Percentiles rank a stretch among this genome's conserved stretches.
Evolutionary conservation across 2,888 invertebrate genomes (phyloP).

Genomic region (Drosophila incognita): DNA sequence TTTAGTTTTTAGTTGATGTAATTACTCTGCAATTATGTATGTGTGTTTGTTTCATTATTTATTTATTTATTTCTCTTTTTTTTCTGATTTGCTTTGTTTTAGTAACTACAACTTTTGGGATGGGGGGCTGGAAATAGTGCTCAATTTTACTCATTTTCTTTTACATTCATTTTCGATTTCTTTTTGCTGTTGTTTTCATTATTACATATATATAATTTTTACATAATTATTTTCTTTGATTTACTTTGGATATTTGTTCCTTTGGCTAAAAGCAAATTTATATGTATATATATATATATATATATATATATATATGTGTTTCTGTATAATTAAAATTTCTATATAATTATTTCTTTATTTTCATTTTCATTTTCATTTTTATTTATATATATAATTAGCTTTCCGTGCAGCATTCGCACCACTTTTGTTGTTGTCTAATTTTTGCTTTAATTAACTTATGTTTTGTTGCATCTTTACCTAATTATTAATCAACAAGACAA

Average conservation of each 20-base stretch:
- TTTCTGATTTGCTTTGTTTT: background rate
- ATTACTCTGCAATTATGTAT: slow-evolving; percentile 28
- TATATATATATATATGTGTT: slow-evolving; percentile 4
- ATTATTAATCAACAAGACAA: slow-evolving; percentile 81
- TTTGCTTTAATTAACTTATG: slow-evolving; percentile 60
- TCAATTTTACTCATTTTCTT: slow-evolving; percentile 41
- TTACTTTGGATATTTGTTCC: slow-evolving; percentile 23
- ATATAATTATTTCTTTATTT: slow-evolving; percentile 27
- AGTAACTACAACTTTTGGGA: slow-evolving; percentile 36
- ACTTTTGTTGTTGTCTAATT: slow-evolving; percentile 34
- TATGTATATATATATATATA: slow-evolving; percentile 23
- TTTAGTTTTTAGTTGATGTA: slow-evolving; percentile 23
- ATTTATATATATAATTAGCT: slow-evolving; percentile 17
- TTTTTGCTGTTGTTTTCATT: slow-evolving; percentile 24
- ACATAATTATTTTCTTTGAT: slow-evolving; percentile 24
- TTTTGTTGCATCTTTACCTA: slow-evolving; percentile 68
- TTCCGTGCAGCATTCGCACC: slow-evolving; percentile 30
- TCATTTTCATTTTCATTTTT: background rate
- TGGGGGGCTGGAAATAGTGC: slow-evolving; percentile 69
- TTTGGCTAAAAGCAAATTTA: slow-evolving; percentile 69
- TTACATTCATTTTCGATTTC: slow-evolving; percentile 10
- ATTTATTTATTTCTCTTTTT: background rate
- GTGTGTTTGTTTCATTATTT: background rate
- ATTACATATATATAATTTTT: slow-evolving; percentile 18
- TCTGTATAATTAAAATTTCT: slow-evolving; percentile 46